Percentiles rank a stretch among this genome's conserved stretches.
These are phyloP conservation scores for Ornithoptera alexandrae DNA, from an alignment of 2,888 invertebrate genomes.

Conservation along the genomic window DNA sequence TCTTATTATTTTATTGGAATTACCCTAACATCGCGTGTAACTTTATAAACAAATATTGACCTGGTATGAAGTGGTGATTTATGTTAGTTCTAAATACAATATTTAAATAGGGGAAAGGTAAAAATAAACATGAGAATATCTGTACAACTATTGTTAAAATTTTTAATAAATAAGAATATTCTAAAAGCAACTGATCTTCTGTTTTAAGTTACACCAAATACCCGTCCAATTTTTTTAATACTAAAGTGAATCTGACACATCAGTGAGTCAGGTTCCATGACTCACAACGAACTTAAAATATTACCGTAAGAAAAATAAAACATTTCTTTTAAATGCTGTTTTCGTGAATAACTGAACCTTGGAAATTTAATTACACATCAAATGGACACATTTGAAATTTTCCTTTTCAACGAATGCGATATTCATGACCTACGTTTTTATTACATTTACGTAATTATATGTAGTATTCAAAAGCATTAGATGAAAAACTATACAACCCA, in stretches of 20 bases:
- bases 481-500: background rate
- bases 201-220: background rate
- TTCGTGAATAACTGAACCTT: constrained; percentile 8
- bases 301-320: constrained; percentile 5
- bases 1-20: no score
- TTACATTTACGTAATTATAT: background rate
- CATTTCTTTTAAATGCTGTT: constrained; percentile 1
- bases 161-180: no score
- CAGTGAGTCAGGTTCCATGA: constrained; percentile 14
- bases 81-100: background rate
- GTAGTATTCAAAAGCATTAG: background rate
- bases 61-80: background rate
- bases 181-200: background rate
- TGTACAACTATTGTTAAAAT: no score
- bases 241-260: background rate
- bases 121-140: no score
- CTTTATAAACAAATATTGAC: background rate
- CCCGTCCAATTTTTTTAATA: background rate
- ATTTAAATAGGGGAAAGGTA: background rate
- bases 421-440: background rate
- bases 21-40: background rate
- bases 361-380: constrained; percentile 13
- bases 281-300: constrained; percentile 6
- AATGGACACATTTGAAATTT: background rate
- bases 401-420: background rate